Percentiles rank a stretch among this genome's conserved stretches.
phyloP scores from a whole-genome alignment of 2,888 invertebrate genomes.

The Cosmia trapezina region DNA sequence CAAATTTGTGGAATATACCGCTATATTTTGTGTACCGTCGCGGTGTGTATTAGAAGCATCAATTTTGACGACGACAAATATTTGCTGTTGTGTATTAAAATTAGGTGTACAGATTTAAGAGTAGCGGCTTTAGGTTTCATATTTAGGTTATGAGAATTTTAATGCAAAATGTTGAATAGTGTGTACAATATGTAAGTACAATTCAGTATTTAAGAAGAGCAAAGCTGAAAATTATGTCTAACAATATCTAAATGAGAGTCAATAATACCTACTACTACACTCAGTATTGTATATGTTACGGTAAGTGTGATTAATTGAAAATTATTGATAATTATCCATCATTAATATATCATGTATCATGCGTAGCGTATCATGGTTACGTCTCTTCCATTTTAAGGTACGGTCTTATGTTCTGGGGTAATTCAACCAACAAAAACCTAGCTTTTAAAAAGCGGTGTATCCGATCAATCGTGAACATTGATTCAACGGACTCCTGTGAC shows the following conservation, averaged over 20 bases:
- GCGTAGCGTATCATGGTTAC: too few relatives aligned
- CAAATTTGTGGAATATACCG: constrained; percentile 61
- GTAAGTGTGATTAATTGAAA: too few relatives aligned
- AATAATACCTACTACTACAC: background rate
- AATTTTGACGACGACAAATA: constrained; percentile 58
- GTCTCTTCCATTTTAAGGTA: too few relatives aligned
- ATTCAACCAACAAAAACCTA: too few relatives aligned
- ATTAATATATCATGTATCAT: too few relatives aligned
- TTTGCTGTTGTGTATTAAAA: constrained; percentile 52
- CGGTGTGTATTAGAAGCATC: constrained; percentile 38
- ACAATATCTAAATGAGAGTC: background rate
- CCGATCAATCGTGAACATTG: too few relatives aligned
- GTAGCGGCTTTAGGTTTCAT: constrained; percentile 21
- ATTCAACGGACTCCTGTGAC: too few relatives aligned
- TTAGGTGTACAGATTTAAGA: constrained; percentile 50
- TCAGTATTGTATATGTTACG: too few relatives aligned
- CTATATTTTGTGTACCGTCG: constrained; percentile 54
- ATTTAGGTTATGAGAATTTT: constrained; percentile 13
- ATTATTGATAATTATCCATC: too few relatives aligned
- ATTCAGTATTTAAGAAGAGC: background rate
- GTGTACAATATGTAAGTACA: background rate
- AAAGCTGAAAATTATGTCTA: background rate
- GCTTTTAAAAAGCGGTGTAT: too few relatives aligned
- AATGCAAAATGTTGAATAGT: background rate
- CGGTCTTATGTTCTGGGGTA: too few relatives aligned